Conservation (phyloP, 2,797 vertebrate species). For the Takifugu ocellatus region DNA sequence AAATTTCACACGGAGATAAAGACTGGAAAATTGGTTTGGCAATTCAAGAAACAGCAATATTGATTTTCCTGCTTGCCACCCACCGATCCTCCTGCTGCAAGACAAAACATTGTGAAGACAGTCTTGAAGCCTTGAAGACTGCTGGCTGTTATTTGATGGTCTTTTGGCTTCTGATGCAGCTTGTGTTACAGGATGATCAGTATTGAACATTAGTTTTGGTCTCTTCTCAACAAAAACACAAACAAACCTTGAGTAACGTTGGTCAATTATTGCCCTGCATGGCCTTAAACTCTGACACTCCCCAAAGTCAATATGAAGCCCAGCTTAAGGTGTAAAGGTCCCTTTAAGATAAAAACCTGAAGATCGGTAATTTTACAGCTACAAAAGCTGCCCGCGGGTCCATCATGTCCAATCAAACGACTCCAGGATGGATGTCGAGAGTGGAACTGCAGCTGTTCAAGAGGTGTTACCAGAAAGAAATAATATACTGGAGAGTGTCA, state of each 20-base stretch:
- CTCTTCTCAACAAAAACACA: slow-evolving; percentile 5
- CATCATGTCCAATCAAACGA: slow-evolving; percentile 4
- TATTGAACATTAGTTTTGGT: not conserved
- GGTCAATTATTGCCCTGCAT: slow-evolving; percentile 10
- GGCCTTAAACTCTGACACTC: slow-evolving; percentile 42
- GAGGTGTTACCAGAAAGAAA: slow-evolving; percentile 20
- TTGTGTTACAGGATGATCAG: not conserved
- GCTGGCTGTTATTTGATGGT: not conserved
- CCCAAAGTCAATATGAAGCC: slow-evolving; percentile 25
- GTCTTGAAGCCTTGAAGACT: not conserved
- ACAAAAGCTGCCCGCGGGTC: not conserved
- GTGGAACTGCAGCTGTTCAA: slow-evolving; percentile 7
- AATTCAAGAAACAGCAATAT: not conserved
- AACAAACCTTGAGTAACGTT: slow-evolving; percentile 16
- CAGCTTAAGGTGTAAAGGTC: slow-evolving; percentile 30
- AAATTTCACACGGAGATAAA: no score
- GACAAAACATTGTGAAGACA: slow-evolving; percentile 1
- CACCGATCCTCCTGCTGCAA: not conserved
- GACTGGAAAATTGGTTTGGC: no score
- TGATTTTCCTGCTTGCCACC: slow-evolving; percentile 6
- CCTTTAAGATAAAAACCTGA: slow-evolving; percentile 30
- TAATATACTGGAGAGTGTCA: slow-evolving; percentile 15
- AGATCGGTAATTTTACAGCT: no score
- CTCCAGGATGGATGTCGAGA: slow-evolving; percentile 1
- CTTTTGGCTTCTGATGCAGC: not conserved